A percentile compares a stretch with the other conserved stretches of the same genome.
Evolutionary conservation across 1,140 invertebrate species (phyloP).

Genomic region (Drosophila melanica): DNA sequence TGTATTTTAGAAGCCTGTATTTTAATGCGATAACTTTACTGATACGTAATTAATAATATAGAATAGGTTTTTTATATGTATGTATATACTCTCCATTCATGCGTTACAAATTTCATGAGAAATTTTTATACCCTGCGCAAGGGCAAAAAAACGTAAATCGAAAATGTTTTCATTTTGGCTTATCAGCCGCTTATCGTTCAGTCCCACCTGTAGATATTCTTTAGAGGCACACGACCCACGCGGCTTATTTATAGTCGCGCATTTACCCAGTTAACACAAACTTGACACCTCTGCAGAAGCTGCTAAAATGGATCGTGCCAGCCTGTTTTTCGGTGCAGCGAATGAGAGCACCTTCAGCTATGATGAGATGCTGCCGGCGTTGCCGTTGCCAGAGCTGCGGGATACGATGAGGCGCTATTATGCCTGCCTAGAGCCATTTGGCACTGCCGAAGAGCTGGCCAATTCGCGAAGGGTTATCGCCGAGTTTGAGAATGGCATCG

Average conservation of each 20-base stretch:
- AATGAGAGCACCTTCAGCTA: conserved; percentile 77
- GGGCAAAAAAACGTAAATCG: conserved; percentile 1
- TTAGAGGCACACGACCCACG: not conserved
- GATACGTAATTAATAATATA: no score
- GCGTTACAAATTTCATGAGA: not conserved
- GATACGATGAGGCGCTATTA: conserved; percentile 88
- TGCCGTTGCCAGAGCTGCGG: conserved; percentile 88
- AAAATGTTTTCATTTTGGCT: conserved; percentile 30
- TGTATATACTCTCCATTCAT: no score
- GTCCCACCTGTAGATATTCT: conserved; percentile 6
- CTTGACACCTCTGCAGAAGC: not conserved
- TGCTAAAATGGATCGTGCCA: conserved; percentile 68
- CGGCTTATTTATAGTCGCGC: not conserved
- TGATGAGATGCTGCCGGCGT: conserved; percentile 85
- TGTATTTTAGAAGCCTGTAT: no score
- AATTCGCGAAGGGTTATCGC: conserved; percentile 85
- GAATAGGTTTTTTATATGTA: no score
- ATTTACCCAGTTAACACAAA: conserved; percentile 13
- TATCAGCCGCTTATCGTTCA: conserved; percentile 30
- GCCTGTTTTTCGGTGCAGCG: conserved; percentile 66
- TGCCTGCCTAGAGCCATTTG: conserved; percentile 86
- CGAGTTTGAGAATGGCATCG: conserved; percentile 86
- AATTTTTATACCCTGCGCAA: no score
- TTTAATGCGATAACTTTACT: no score
- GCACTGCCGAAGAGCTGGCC: conserved; percentile 84